These are phyloP conservation scores for Rhinoderma darwinii DNA, from an alignment of 2,113 vertebrate genomes.

Conservation along the genomic window DNA sequence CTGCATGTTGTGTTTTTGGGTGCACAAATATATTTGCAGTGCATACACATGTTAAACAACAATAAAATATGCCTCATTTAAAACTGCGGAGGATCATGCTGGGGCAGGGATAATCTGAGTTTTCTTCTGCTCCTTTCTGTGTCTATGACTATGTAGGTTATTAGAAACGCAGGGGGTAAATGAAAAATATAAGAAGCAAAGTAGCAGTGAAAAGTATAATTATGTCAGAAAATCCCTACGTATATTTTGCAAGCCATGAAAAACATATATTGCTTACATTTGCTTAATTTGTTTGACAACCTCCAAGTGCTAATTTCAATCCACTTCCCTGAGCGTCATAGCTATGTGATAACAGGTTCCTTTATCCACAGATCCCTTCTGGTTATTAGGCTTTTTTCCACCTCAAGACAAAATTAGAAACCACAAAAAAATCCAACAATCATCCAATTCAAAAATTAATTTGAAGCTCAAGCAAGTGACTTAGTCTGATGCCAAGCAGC, in stretches of 20 bases:
- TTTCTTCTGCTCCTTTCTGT: constrained; percentile 29
- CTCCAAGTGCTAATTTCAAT: constrained; percentile 72
- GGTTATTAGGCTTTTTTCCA: constrained; percentile 78
- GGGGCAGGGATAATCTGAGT: constrained; percentile 19
- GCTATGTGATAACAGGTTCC: constrained; percentile 70
- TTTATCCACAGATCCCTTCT: constrained; percentile 74
- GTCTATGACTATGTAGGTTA: constrained; percentile 50
- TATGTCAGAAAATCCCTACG: constrained; percentile 45
- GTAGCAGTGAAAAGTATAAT: constrained; percentile 51
- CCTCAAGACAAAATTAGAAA: constrained; percentile 78
- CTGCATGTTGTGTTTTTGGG: not conserved
- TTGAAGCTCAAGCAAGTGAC: constrained; percentile 79
- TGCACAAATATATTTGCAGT: not conserved
- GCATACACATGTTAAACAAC: not conserved
- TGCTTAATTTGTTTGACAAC: constrained; percentile 58
- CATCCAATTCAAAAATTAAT: constrained; percentile 83
- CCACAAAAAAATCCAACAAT: constrained; percentile 69
- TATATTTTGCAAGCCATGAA: constrained; percentile 53
- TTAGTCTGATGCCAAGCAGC: constrained; percentile 76
- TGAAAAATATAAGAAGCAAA: constrained; percentile 58
- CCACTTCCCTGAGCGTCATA: constrained; percentile 67
- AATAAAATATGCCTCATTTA: constrained; percentile 32
- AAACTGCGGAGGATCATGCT: constrained; percentile 19
- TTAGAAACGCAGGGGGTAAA: constrained; percentile 56
- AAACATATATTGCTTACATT: constrained; percentile 57